These are phyloP conservation scores for Pterois miles DNA, from an alignment of 2,797 vertebrate genomes.

Conservation along the genomic window DNA sequence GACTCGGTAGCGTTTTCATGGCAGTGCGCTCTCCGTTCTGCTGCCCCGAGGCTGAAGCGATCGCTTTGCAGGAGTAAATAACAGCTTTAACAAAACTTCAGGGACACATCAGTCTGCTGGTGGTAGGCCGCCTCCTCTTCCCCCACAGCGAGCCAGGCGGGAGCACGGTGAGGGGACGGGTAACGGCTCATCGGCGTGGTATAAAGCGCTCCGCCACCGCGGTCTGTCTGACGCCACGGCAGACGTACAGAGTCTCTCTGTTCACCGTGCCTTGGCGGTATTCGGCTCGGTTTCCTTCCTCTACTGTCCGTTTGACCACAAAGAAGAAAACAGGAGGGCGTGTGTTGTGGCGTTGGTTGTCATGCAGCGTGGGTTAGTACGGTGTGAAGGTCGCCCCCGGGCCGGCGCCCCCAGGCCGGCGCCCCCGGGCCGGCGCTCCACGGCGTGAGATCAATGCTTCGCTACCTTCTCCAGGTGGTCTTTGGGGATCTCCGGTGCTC, in stretches of 20 bases:
- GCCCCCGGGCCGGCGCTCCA: slow-evolving; percentile 60
- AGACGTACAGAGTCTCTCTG: slow-evolving; percentile 75
- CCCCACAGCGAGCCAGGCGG: slow-evolving; percentile 55
- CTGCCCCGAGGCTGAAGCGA: slow-evolving; percentile 73
- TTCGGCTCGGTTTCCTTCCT: slow-evolving; percentile 68
- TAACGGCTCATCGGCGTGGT: slow-evolving; percentile 79
- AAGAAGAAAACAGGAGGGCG: slow-evolving; percentile 28
- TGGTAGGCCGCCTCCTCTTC: slow-evolving; percentile 64
- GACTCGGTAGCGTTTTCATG: slow-evolving; percentile 77
- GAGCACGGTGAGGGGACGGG: slow-evolving; percentile 62
- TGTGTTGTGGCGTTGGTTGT: slow-evolving; percentile 48
- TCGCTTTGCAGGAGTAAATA: slow-evolving; percentile 86
- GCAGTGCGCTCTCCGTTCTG: slow-evolving; percentile 61
- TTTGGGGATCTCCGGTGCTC: slow-evolving; percentile 61
- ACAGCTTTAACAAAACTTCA: slow-evolving; percentile 88
- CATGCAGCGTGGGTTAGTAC: slow-evolving; percentile 46
- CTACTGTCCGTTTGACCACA: slow-evolving; percentile 64
- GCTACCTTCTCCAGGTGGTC: slow-evolving; percentile 71
- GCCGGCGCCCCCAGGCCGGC: too few relatives aligned
- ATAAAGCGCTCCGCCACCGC: slow-evolving; percentile 71
- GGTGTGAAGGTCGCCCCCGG: slow-evolving; percentile 65
- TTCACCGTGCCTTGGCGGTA: slow-evolving; percentile 44
- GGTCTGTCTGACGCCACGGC: slow-evolving; percentile 78
- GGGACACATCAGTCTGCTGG: slow-evolving; percentile 84
- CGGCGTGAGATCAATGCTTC: slow-evolving; percentile 73